phyloP scores from a whole-genome alignment of 2,888 invertebrate genomes.

The Scaptomyza tumidula region DNA sequence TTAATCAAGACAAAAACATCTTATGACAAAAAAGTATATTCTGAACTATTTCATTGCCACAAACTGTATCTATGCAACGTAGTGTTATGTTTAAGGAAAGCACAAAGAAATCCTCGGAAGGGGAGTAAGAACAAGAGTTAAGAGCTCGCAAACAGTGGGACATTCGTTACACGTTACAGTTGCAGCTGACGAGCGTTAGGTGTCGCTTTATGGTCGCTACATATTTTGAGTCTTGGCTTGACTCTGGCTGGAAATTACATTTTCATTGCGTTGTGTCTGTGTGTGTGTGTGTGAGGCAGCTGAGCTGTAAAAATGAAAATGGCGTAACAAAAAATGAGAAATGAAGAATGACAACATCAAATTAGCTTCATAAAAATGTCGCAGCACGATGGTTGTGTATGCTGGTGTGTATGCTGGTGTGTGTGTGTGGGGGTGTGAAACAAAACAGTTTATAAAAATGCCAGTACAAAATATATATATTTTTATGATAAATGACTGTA shows the following conservation, averaged over 20 bases:
- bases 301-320: slow-evolving; percentile 69
- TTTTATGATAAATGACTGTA: slow-evolving; percentile 78
- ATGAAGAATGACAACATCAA: slow-evolving; percentile 79
- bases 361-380: slow-evolving; percentile 78
- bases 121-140: slow-evolving; percentile 25
- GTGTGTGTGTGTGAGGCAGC: neutral
- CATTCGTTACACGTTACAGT: slow-evolving; percentile 59
- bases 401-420: slow-evolving; percentile 9
- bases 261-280: slow-evolving; percentile 18
- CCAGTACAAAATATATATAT: slow-evolving; percentile 65
- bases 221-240: slow-evolving; percentile 32
- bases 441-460: slow-evolving; percentile 78
- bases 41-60: too few relatives aligned
- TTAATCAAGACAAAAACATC: too few relatives aligned
- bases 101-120: neutral
- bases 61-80: neutral
- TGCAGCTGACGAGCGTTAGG: slow-evolving; percentile 56
- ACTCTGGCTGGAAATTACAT: slow-evolving; percentile 33
- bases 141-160: slow-evolving; percentile 20
- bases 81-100: neutral
- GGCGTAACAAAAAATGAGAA: slow-evolving; percentile 73
- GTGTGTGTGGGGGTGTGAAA: slow-evolving; percentile 58
- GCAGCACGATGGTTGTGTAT: slow-evolving; percentile 18
- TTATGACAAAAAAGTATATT: too few relatives aligned
- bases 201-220: slow-evolving; percentile 62